These are phyloP conservation scores for Tetranychus truncatus DNA, from an alignment of 2,888 invertebrate genomes.

Conservation along the genomic window DNA sequence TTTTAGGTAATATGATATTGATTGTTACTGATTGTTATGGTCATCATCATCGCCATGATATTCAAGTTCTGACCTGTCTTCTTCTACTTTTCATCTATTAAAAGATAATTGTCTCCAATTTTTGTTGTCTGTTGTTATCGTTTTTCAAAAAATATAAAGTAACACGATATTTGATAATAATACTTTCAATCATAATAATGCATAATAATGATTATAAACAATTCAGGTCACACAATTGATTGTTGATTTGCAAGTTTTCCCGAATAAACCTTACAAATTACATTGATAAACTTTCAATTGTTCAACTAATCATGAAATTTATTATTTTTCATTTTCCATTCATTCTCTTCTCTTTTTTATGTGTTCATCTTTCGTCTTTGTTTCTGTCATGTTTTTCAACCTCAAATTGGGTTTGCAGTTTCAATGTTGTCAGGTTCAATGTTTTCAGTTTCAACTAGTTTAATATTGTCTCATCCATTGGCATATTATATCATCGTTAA, in stretches of 20 bases:
- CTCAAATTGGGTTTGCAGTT: neutral
- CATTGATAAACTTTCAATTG: neutral
- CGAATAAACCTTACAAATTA: neutral
- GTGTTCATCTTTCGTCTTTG: no score
- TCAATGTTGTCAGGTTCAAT: neutral
- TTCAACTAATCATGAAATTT: neutral
- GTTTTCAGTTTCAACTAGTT: neutral
- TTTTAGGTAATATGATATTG: neutral
- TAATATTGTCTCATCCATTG: neutral
- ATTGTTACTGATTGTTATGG: neutral
- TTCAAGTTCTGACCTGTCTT: neutral
- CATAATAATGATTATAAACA: neutral
- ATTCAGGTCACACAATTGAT: neutral
- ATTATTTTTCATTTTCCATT: no score
- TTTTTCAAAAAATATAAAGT: neutral
- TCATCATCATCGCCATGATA: neutral
- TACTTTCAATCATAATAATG: neutral
- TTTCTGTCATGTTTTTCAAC: no score
- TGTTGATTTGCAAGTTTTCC: neutral
- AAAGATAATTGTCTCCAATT: no score
- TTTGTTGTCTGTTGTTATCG: no score
- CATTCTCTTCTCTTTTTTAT: no score
- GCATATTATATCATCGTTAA: neutral
- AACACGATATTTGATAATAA: slow-evolving; percentile 1
- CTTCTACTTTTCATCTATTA: neutral